Evolutionary conservation across 2,888 invertebrate species (phyloP).

Genomic region (Strigamia crassipes): DNA sequence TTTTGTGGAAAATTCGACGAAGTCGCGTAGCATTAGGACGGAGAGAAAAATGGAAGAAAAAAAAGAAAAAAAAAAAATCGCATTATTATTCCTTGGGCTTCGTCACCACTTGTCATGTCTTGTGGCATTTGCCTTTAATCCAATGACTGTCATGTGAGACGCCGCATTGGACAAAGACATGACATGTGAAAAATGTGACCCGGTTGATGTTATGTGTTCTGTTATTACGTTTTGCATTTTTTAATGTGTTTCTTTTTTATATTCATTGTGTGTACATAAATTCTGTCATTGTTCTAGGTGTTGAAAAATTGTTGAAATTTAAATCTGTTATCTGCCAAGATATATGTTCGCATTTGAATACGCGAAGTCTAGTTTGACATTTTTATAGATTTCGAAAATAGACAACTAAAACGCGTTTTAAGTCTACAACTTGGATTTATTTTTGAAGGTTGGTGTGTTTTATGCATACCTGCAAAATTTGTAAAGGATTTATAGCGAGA

Average conservation of each 20-base stretch:
- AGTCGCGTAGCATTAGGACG: not conserved
- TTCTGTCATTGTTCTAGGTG: not conserved
- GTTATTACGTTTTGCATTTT: not conserved
- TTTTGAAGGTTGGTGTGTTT: not conserved
- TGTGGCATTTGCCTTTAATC: conserved; percentile 32
- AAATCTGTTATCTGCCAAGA: not conserved
- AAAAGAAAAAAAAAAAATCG: not conserved
- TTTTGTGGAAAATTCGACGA: not conserved
- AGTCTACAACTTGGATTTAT: not conserved
- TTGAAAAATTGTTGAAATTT: conserved; percentile 10
- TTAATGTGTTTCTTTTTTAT: not conserved
- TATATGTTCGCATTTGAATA: not conserved
- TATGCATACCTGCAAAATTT: not conserved
- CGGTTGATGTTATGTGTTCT: not conserved
- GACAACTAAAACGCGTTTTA: not conserved
- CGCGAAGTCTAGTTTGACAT: not conserved
- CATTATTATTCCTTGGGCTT: conserved; percentile 28
- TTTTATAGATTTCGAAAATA: not conserved
- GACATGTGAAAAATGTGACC: conserved; percentile 36
- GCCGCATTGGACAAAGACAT: conserved; percentile 37
- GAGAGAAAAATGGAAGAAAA: not conserved
- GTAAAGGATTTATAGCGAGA: no score
- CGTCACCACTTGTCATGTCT: conserved; percentile 36
- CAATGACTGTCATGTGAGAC: conserved; percentile 35
- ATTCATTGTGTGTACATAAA: not conserved